Evolutionary conservation across 2,113 vertebrate genomes (phyloP).

Genomic region (Eclectus roratus): DNA sequence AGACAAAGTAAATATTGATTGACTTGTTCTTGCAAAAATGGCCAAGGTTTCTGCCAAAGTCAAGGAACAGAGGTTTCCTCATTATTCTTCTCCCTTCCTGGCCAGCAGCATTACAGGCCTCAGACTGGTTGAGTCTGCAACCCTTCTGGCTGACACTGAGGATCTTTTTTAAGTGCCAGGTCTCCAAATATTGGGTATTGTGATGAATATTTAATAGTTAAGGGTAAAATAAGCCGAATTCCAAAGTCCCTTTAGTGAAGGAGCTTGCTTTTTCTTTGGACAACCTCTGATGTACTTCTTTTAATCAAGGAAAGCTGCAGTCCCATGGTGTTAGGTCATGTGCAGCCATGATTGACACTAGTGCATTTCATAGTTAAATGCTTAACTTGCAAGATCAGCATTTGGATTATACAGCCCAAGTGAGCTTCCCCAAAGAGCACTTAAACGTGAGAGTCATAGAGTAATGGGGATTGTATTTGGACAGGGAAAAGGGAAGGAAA

Average conservation of each 20-base stretch:
- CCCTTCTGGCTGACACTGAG: background rate
- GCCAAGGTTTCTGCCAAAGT: background rate
- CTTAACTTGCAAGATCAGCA: background rate
- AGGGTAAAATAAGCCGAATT: background rate
- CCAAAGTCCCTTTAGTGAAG: background rate
- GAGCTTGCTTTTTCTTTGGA: background rate
- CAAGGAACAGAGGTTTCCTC: constrained; percentile 26
- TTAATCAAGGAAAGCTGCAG: background rate
- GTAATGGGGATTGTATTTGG: background rate
- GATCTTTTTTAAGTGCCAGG: background rate
- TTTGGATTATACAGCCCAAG: background rate
- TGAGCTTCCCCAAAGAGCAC: background rate
- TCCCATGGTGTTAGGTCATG: background rate
- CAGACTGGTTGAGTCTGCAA: background rate
- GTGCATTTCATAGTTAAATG: background rate
- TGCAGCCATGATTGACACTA: background rate
- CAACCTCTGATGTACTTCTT: background rate
- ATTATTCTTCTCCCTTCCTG: background rate
- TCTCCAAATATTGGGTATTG: background rate
- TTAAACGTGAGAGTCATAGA: background rate
- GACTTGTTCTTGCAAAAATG: background rate
- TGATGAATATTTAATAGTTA: background rate
- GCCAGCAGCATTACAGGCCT: background rate
- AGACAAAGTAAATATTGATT: constrained; percentile 34
- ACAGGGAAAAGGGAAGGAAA: background rate